phyloP scores from a whole-genome alignment of 2,113 vertebrate genomes.

The Corvus cornix region DNA sequence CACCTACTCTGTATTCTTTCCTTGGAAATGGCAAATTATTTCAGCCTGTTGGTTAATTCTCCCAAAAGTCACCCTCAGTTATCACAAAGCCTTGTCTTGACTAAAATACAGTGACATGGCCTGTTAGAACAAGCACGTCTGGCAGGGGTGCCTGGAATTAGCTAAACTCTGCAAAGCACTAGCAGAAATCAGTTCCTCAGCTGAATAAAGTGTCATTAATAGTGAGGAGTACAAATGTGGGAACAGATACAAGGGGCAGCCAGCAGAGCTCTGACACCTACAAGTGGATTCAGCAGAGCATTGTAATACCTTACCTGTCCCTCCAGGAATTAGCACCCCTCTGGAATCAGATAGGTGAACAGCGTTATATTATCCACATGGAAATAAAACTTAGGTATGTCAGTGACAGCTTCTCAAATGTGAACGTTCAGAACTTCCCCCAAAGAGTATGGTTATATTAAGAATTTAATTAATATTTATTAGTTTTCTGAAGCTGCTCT shows the following conservation, averaged over 20 bases:
- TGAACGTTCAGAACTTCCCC: neutral
- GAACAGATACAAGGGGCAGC: neutral
- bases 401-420: neutral
- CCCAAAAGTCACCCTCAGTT: neutral
- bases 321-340: neutral
- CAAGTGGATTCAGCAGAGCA: neutral
- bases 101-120: neutral
- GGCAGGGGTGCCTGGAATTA: neutral
- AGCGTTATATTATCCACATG: neutral
- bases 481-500: neutral
- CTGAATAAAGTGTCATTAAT: neutral
- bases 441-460: neutral
- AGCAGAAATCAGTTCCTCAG: neutral
- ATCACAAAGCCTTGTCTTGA: neutral
- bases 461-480: neutral
- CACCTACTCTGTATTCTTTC: neutral
- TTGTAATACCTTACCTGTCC: too few relatives aligned
- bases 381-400: neutral
- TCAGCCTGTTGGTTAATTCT: neutral
- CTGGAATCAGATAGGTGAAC: neutral
- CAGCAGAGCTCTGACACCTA: neutral
- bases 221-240: neutral
- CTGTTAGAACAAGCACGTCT: neutral
- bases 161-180: neutral
- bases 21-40: constrained; percentile 14